Conservation (phyloP, 1,140 invertebrate genomes). For the Coenobita brevimanus region DNA sequence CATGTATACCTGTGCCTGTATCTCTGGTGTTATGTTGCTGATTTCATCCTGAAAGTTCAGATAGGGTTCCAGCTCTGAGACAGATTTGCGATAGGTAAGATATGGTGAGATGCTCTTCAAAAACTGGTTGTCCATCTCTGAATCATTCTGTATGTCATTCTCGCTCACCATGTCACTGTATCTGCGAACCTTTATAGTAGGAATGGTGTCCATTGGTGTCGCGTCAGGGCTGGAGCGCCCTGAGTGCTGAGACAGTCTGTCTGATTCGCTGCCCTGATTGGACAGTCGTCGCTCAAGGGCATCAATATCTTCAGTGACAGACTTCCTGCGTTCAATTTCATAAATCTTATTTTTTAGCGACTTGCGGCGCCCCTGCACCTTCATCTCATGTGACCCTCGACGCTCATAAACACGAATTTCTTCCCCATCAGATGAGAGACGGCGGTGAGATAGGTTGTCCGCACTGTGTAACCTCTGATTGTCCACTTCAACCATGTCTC, state of each 20-base stretch:
- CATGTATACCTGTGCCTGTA: conserved; percentile 3
- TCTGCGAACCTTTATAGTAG: conserved; percentile 6
- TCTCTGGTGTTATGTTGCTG: background rate
- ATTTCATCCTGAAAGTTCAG: conserved; percentile 21
- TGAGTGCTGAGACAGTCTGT: background rate
- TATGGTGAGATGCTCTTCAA: conserved; percentile 23
- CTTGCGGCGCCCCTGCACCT: too few species aligned
- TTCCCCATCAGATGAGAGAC: too few species aligned
- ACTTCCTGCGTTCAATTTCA: background rate
- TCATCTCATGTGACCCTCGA: too few species aligned
- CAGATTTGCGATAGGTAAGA: conserved; percentile 42
- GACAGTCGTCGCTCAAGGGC: conserved; percentile 13
- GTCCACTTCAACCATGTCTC: background rate
- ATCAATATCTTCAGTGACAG: background rate
- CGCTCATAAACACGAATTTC: too few species aligned
- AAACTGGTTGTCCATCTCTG: conserved; percentile 12
- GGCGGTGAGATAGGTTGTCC: too few species aligned
- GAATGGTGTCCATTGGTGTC: background rate
- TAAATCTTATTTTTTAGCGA: conserved; percentile 7
- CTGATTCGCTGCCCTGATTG: background rate
- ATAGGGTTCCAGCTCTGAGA: conserved; percentile 42
- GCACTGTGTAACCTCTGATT: background rate
- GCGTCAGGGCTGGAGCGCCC: background rate
- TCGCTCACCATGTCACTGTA: conserved; percentile 29
- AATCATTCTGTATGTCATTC: background rate